Percentiles rank a stretch among this genome's conserved stretches.
These are phyloP conservation scores for Chiloscyllium punctatum DNA, from an alignment of 2,797 vertebrate species.

Conservation along the genomic window DNA sequence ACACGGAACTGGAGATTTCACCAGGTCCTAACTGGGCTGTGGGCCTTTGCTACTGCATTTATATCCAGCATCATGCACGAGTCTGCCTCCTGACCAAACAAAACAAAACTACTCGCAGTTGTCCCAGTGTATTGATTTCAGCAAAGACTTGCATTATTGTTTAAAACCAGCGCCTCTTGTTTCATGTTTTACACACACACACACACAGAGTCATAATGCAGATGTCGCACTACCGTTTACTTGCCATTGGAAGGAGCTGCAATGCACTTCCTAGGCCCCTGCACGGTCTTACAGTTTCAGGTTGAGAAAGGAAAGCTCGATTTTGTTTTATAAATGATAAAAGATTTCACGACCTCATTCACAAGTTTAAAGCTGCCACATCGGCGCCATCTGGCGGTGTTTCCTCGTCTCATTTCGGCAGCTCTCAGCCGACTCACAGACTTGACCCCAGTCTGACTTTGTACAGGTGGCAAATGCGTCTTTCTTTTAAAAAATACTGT, in stretches of 20 bases:
- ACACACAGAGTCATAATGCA: too few species aligned
- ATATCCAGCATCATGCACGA: background rate
- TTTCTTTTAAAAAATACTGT: background rate
- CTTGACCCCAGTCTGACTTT: background rate
- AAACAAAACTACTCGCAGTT: too few species aligned
- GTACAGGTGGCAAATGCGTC: background rate
- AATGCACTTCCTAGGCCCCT: background rate
- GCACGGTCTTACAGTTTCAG: background rate
- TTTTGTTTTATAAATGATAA: too few species aligned
- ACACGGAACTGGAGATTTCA: background rate
- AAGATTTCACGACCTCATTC: background rate
- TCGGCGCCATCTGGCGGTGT: constrained; percentile 1
- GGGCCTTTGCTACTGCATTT: background rate
- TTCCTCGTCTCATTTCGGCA: background rate
- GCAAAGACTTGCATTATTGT: background rate
- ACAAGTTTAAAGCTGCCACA: background rate
- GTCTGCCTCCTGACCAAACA: too few species aligned
- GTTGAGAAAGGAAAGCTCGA: background rate
- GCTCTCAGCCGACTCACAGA: background rate
- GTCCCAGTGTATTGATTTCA: background rate
- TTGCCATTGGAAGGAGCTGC: background rate
- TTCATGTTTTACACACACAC: background rate
- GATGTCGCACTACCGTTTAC: background rate
- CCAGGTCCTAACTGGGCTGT: background rate
- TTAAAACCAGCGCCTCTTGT: background rate